phyloP scores from a whole-genome alignment of 2,888 invertebrate genomes.

The Petrolisthes cinctipes region DNA sequence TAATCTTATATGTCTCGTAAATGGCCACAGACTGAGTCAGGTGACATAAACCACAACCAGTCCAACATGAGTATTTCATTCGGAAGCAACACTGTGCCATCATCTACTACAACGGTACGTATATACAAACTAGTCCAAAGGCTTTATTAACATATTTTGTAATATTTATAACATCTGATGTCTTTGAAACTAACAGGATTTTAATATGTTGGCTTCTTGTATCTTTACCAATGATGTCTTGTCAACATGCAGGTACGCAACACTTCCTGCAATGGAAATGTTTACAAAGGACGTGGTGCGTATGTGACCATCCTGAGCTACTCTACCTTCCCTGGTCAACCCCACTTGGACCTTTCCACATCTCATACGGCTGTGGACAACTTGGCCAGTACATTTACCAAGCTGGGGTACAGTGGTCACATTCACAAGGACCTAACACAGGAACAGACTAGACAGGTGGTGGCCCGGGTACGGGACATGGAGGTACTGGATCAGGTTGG shows the following conservation, averaged over 20 bases:
- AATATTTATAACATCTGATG: not conserved
- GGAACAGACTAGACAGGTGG: not conserved
- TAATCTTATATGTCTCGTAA: too few species aligned
- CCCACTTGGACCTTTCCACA: constrained; percentile 2
- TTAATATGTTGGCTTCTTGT: not conserved
- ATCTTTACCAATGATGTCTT: not conserved
- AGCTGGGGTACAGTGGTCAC: constrained; percentile 29
- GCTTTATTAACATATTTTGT: too few species aligned
- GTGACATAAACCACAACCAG: too few species aligned
- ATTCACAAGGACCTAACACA: constrained; percentile 18
- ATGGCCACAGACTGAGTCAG: too few species aligned
- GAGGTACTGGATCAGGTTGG: not conserved
- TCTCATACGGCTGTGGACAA: constrained; percentile 5
- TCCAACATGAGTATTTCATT: too few species aligned
- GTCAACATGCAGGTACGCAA: not conserved
- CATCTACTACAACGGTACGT: too few species aligned
- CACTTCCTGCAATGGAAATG: not conserved
- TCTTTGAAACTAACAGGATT: not conserved
- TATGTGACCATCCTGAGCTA: constrained; percentile 29
- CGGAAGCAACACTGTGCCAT: too few species aligned
- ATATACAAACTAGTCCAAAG: too few species aligned
- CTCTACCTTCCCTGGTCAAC: constrained; percentile 20
- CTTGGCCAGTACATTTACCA: constrained; percentile 8
- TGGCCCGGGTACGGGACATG: not conserved
- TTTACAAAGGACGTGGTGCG: not conserved